Evolutionary conservation across 2,113 vertebrate species (phyloP), one percentile per base, ranked within the genome.

Genomic region (Vulpes vulpes): DNA sequence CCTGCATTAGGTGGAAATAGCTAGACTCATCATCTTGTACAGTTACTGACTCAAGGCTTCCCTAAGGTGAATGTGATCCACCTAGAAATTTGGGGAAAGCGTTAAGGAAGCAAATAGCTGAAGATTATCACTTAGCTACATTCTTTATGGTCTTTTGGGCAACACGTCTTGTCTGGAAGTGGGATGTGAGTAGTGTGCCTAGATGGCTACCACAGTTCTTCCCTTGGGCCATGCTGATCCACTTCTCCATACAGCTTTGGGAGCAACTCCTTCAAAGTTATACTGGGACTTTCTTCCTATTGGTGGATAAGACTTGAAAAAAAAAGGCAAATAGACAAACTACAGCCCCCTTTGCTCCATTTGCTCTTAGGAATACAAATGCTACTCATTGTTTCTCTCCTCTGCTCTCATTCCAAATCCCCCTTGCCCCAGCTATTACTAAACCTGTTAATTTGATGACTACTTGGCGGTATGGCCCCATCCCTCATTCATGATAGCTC

Each of bases 371-470:
- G 7, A 6, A 86, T 25, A 25, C 12, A 43, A 30, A 35, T 55
- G 0, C 11, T 62, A 1, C 4, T 57, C 7, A 51, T 16, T 49
- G 14, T 12, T 67, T 55, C 11, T 30, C 27, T 74, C 2, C 4
- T 79, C 8, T 17, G 49, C 7, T 49, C 11, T 89, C 15, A 27
- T 84, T 73, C 19, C n/a, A 73, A 83, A 22, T 22, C 2, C 8
- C 1, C 5, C 6, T 64, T 85, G 32, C 0, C 4, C 32, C 3
- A 35, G n/a, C 2, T n/a, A 6, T n/a, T 20, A 10, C 5, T 43
- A 43, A 43, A 3, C 7, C 10, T 53, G 23, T 27, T 65, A 59
- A 57, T 73, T 9, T 59, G 25, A 17, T 60, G 23, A 11, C 5
- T 32, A 12, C 27, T 10, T 84, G 3, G 16, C 23, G 14, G 23